Conservation (phyloP, 2,888 invertebrate genomes). For the Tridacna gigas region DNA sequence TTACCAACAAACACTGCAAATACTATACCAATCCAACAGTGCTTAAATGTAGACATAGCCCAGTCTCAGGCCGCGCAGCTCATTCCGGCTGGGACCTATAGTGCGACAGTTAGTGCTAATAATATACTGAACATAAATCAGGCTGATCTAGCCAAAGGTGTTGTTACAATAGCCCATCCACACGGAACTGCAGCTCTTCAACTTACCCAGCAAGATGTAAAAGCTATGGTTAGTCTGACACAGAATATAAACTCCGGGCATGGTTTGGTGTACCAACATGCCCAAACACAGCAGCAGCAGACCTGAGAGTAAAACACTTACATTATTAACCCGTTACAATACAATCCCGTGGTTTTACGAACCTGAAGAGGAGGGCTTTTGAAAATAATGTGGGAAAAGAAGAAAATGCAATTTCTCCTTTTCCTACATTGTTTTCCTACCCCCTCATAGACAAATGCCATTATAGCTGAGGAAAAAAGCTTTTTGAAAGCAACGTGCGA, state of each 20-base stretch:
- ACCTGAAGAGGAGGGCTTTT: neutral
- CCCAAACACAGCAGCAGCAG: slow-evolving; percentile 24
- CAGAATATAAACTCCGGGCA: slow-evolving; percentile 46
- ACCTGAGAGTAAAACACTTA: no score
- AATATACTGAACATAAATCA: slow-evolving; percentile 57
- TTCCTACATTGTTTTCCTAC: no score
- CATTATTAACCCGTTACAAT: neutral
- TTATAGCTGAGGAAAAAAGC: no score
- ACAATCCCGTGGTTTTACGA: neutral
- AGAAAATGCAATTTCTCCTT: no score
- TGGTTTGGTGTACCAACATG: slow-evolving; percentile 56
- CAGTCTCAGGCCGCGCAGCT: slow-evolving; percentile 41
- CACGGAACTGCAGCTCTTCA: slow-evolving; percentile 34
- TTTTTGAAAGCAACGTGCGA: no score
- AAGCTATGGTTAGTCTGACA: slow-evolving; percentile 47
- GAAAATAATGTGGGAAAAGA: no score
- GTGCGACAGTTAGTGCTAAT: slow-evolving; percentile 33
- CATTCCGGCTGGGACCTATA: slow-evolving; percentile 43
- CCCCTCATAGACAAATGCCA: no score
- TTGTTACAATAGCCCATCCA: slow-evolving; percentile 54
- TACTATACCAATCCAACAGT: slow-evolving; percentile 58
- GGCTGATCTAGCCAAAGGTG: slow-evolving; percentile 52
- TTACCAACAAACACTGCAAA: slow-evolving; percentile 67
- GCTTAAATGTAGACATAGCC: slow-evolving; percentile 55
- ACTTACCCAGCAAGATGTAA: slow-evolving; percentile 51